Percentiles rank a stretch among this genome's conserved stretches.
Conservation (phyloP, 1,140 invertebrate species). For the Campoletis sonorensis region DNA sequence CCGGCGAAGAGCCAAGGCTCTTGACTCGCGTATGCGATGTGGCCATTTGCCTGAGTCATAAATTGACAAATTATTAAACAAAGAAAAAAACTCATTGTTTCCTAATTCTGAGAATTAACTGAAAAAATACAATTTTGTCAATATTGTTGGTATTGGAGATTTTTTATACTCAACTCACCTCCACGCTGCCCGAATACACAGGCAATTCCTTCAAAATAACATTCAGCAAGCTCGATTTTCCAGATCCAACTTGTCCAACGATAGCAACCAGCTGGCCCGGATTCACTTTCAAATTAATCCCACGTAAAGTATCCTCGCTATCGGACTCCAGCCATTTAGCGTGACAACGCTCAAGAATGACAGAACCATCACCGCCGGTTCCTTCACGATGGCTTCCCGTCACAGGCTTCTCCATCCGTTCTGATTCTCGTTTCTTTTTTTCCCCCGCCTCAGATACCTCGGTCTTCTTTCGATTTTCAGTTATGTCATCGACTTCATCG, state of each 20-base stretch:
- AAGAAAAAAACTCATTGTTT: too few species aligned
- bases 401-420: conserved; percentile 51
- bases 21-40: conserved; percentile 83
- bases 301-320: conserved; percentile 73
- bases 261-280: conserved; percentile 83
- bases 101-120: too few species aligned
- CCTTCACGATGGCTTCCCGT: conserved; percentile 52
- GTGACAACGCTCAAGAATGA: conserved; percentile 23
- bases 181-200: conserved; percentile 74
- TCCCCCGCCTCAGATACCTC: conserved; percentile 42
- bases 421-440: conserved; percentile 55
- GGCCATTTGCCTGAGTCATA: conserved; percentile 75
- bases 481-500: conserved; percentile 75
- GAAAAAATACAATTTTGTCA: too few species aligned
- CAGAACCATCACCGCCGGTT: conserved; percentile 30
- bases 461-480: conserved; percentile 3
- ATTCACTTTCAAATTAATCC: conserved; percentile 79
- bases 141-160: too few species aligned
- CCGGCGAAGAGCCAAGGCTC: conserved; percentile 84
- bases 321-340: conserved; percentile 71
- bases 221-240: conserved; percentile 87
- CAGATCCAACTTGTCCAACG: conserved; percentile 87
- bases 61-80: not conserved
- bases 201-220: conserved; percentile 87
- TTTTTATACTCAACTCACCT: conserved; percentile 79